Evolutionary conservation across 1,140 invertebrate genomes (phyloP).

Genomic region (Drosophila murphyi): DNA sequence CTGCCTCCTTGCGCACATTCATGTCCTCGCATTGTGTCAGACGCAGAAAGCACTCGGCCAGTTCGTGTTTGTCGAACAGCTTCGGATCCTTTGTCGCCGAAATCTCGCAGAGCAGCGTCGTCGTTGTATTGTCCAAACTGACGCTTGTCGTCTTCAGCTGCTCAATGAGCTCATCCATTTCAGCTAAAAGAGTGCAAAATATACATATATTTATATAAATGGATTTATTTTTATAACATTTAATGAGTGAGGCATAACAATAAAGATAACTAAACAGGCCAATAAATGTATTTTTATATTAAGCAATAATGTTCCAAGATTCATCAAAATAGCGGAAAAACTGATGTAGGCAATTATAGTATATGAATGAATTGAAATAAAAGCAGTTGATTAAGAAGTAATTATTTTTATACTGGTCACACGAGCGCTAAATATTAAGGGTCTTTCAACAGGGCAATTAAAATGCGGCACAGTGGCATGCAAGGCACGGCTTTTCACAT

Average conservation of each 20-base stretch:
- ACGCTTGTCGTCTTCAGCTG: slow-evolving; percentile 77
- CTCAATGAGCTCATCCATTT: slow-evolving; percentile 83
- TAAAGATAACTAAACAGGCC: no score
- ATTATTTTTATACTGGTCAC: not conserved
- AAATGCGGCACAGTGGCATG: slow-evolving; percentile 13
- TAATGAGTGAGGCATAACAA: no score
- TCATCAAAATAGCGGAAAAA: not conserved
- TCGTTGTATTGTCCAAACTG: slow-evolving; percentile 69
- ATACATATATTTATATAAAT: no score
- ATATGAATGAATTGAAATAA: not conserved
- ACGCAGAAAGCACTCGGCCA: slow-evolving; percentile 74
- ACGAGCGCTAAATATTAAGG: slow-evolving; percentile 11
- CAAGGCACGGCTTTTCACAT: slow-evolving; percentile 12
- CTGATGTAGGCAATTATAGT: not conserved
- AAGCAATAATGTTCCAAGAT: no score
- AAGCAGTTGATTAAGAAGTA: slow-evolving; percentile 3
- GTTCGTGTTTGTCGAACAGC: slow-evolving; percentile 80
- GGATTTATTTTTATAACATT: no score
- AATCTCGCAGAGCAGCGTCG: slow-evolving; percentile 69
- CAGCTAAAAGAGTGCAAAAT: slow-evolving; percentile 44
- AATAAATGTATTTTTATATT: no score
- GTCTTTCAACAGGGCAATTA: slow-evolving; percentile 20
- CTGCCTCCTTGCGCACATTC: slow-evolving; percentile 83
- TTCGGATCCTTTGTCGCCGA: slow-evolving; percentile 83
- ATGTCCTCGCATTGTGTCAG: slow-evolving; percentile 70